Evolutionary conservation across 2,888 invertebrate species (phyloP), one percentile per base, ranked within the genome.

Genomic region (Linyphia triangularis): DNA sequence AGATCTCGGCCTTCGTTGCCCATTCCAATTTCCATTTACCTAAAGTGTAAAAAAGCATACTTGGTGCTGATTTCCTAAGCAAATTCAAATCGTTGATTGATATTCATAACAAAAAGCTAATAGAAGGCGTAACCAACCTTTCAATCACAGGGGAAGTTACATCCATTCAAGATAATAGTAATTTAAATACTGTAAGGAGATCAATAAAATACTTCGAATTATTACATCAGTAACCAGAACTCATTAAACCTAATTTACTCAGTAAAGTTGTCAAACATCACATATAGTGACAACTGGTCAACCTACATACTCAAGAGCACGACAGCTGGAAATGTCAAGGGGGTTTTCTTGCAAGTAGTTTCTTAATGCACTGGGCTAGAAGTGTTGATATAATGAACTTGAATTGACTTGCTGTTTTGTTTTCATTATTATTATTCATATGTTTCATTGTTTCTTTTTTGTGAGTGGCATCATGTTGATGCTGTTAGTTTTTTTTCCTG

Each of bases 301-400:
- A n/a, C 78, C 78, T 4, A 28, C 40, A 0, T 65, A 65, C 10
- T 78, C 78, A n/a, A n/a, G n/a, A n/a, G n/a, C n/a, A n/a, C n/a
- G n/a, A n/a, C n/a, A n/a, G n/a, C n/a, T n/a, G n/a, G n/a, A n/a
- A n/a, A n/a, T n/a, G n/a, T n/a, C n/a, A n/a, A n/a, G n/a, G n/a
- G n/a, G n/a, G n/a, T n/a, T n/a, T n/a, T n/a, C n/a, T n/a, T n/a
- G n/a, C n/a, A n/a, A n/a, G n/a, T n/a, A n/a, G n/a, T n/a, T n/a
- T n/a, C n/a, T n/a, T n/a, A n/a, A n/a, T n/a, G n/a, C n/a, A n/a
- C n/a, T n/a, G n/a, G n/a, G n/a, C n/a, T n/a, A n/a, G n/a, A n/a
- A n/a, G n/a, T n/a, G n/a, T n/a, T n/a, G n/a, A n/a, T n/a, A n/a
- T n/a, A n/a, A n/a, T n/a, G n/a, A n/a, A n/a, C n/a, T n/a, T n/a